Evolutionary conservation across 2,113 vertebrate species (phyloP).

Genomic region (Scytalopus superciliaris): DNA sequence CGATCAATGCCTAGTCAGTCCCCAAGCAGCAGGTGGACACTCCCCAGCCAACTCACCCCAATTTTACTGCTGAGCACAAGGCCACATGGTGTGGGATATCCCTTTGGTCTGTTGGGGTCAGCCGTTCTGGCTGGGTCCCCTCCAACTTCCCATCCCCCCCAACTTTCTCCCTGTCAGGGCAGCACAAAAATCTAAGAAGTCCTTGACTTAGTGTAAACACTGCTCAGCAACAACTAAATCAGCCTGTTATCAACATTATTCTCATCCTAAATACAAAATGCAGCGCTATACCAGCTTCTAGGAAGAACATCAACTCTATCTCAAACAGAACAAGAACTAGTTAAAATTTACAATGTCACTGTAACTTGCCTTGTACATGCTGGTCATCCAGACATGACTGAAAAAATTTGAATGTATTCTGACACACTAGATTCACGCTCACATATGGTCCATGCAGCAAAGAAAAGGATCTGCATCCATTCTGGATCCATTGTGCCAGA

Average conservation of each 20-base stretch:
- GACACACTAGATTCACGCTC: rapidly evolving
- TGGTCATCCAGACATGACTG: neutral
- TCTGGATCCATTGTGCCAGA: neutral
- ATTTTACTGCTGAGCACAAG: neutral
- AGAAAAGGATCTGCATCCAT: neutral
- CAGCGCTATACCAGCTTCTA: neutral
- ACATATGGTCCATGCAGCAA: rapidly evolving
- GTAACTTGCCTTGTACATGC: neutral
- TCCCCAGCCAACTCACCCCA: neutral
- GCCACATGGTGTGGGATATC: neutral
- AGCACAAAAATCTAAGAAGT: neutral
- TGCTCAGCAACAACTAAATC: neutral
- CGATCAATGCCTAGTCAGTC: neutral
- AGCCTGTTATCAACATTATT: neutral
- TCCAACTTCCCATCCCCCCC: neutral
- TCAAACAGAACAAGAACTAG: neutral
- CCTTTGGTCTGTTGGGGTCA: neutral
- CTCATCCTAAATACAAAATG: neutral
- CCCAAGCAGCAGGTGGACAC: neutral
- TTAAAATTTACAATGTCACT: neutral
- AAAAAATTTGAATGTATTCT: neutral
- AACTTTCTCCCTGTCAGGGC: neutral
- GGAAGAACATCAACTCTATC: neutral
- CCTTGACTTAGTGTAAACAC: neutral
- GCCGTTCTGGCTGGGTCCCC: neutral